phyloP scores from a whole-genome alignment of 2,888 invertebrate genomes.

The Venusia cambrica region DNA sequence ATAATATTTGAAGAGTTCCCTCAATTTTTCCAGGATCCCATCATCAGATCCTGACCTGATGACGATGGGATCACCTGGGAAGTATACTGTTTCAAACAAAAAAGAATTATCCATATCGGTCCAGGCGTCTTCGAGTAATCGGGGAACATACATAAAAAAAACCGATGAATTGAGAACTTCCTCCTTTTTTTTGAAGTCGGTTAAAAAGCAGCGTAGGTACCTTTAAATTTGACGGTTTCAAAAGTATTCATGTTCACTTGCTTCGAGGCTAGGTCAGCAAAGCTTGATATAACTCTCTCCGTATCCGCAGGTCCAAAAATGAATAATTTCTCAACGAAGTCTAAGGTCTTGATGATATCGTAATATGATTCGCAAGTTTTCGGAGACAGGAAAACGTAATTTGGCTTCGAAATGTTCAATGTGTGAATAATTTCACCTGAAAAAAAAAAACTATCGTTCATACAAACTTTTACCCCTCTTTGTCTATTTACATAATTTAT shows the following conservation, averaged over 20 bases:
- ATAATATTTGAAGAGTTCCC: too few species aligned
- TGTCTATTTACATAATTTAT: too few species aligned
- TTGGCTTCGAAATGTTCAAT: constrained; percentile 53
- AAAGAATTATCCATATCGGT: too few species aligned
- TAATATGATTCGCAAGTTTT: constrained; percentile 41
- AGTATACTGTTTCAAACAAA: too few species aligned
- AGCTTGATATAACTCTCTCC: constrained; percentile 32
- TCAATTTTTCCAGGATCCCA: too few species aligned
- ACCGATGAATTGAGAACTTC: too few species aligned
- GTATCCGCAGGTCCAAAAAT: constrained; percentile 38
- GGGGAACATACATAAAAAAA: too few species aligned
- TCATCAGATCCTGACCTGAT: too few species aligned
- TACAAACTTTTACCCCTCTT: too few species aligned
- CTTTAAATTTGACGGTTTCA: constrained; percentile 37
- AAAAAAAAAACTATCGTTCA: constrained; percentile 23
- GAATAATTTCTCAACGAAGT: constrained; percentile 38
- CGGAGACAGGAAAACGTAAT: constrained; percentile 52
- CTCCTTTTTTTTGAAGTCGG: too few species aligned
- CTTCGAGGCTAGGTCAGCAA: constrained; percentile 32
- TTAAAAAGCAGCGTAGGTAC: constrained; percentile 32
- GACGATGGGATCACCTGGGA: too few species aligned
- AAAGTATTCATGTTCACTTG: constrained; percentile 37
- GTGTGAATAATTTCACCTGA: constrained; percentile 57
- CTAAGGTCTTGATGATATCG: constrained; percentile 33
- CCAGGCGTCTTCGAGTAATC: too few species aligned